phyloP scores from a whole-genome alignment of 2,888 invertebrate species.

The Amphipoea lucens region DNA sequence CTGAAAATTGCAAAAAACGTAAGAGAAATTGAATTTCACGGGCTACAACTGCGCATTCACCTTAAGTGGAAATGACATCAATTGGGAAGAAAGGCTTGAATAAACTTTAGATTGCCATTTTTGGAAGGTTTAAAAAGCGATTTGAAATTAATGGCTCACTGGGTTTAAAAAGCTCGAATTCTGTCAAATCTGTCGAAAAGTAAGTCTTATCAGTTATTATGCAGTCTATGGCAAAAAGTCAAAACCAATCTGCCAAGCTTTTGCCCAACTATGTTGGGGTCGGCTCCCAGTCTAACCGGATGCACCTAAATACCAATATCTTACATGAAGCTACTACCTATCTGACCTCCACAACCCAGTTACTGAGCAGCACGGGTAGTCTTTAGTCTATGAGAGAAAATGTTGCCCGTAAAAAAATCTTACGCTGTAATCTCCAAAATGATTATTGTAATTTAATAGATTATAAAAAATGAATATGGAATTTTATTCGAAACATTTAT shows the following conservation, averaged over 20 bases:
- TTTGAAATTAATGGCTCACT: background rate
- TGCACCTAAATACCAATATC: too few relatives aligned
- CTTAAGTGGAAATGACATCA: background rate
- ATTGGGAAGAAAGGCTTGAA: background rate
- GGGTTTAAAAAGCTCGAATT: background rate
- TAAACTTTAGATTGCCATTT: background rate
- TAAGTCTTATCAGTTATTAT: background rate
- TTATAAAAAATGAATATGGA: conserved; percentile 31
- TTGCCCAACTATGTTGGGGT: too few relatives aligned
- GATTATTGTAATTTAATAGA: conserved; percentile 49
- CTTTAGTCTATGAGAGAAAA: background rate
- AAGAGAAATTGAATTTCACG: too few relatives aligned
- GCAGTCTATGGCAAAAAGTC: too few relatives aligned
- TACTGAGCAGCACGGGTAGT: background rate
- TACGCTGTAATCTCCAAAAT: conserved; percentile 32
- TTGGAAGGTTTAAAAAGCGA: background rate
- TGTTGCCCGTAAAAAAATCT: background rate
- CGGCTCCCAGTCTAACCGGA: too few relatives aligned
- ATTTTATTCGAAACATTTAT: conserved; percentile 42
- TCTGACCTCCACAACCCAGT: background rate
- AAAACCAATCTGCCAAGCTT: too few relatives aligned
- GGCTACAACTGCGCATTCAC: too few relatives aligned
- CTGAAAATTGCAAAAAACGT: too few relatives aligned
- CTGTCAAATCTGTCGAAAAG: background rate
- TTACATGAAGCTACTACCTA: background rate